Evolutionary conservation across 2,888 invertebrate species (phyloP).

Genomic region (Nymphalis c-album): DNA sequence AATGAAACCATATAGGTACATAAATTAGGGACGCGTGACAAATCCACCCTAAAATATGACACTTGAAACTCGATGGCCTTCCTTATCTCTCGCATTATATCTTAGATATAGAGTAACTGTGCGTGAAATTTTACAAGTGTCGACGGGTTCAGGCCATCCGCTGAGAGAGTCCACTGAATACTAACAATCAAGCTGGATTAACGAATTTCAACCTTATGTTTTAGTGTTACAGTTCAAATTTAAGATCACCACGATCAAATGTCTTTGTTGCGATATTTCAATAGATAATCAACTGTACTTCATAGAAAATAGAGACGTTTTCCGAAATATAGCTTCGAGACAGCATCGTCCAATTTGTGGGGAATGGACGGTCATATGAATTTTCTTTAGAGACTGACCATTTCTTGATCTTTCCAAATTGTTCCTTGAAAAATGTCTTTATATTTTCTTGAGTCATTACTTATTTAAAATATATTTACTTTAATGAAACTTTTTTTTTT

Average conservation of each 20-base stretch:
- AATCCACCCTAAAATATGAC: slow-evolving; percentile 28
- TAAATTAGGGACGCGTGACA: slow-evolving; percentile 15
- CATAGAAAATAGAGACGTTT: slow-evolving; percentile 8
- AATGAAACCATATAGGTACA: neutral
- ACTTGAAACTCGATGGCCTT: slow-evolving; percentile 24
- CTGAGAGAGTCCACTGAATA: slow-evolving; percentile 21
- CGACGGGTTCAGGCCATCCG: slow-evolving; percentile 42
- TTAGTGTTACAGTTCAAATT: neutral
- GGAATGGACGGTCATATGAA: slow-evolving; percentile 31
- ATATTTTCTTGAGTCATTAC: slow-evolving; percentile 14
- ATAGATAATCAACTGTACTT: slow-evolving; percentile 12
- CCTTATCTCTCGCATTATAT: slow-evolving; percentile 44
- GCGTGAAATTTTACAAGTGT: slow-evolving; percentile 73
- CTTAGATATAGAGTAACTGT: slow-evolving; percentile 55
- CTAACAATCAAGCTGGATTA: slow-evolving; percentile 4
- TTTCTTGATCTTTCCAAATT: slow-evolving; percentile 34
- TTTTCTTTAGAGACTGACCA: slow-evolving; percentile 35
- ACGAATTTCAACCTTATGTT: slow-evolving; percentile 3
- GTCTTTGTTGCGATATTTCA: slow-evolving; percentile 8
- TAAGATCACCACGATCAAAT: neutral
- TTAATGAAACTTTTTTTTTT: neutral
- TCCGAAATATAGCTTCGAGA: slow-evolving; percentile 1
- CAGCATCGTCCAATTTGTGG: slow-evolving; percentile 29
- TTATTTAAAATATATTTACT: neutral
- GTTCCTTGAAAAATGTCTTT: slow-evolving; percentile 28